A percentile compares a stretch with the other conserved stretches of the same genome.
phyloP scores from a whole-genome alignment of 2,888 invertebrate species.

The Mantis religiosa region DNA sequence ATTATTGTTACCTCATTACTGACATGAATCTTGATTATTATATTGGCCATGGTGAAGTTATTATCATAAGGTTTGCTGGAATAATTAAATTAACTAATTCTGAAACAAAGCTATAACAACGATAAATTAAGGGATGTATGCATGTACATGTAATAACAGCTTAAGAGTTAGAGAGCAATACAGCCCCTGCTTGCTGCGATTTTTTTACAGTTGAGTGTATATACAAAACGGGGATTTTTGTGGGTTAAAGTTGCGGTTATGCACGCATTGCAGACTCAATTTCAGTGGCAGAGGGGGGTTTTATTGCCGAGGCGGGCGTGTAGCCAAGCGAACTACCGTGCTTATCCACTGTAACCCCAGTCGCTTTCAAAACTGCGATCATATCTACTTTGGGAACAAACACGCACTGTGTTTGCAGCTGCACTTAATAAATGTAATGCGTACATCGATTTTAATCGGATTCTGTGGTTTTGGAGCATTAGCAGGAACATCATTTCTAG shows the following conservation, averaged over 20 bases:
- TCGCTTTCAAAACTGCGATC: not conserved
- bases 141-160: no score
- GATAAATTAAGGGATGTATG: no score
- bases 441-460: not conserved
- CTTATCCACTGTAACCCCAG: not conserved
- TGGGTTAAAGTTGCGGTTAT: not conserved
- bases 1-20: no score
- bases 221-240: not conserved
- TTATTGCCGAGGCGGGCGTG: not conserved
- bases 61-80: no score
- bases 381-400: not conserved
- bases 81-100: no score
- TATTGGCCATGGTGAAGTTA: no score
- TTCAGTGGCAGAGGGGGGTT: not conserved
- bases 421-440: not conserved
- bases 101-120: no score
- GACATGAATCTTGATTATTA: no score
- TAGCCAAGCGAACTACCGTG: not conserved
- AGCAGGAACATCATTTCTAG: not conserved
- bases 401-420: not conserved
- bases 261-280: not conserved
- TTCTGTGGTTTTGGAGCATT: not conserved
- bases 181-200: no score
- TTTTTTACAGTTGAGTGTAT: no score
- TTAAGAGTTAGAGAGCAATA: no score